Conservation (phyloP, 2,113 vertebrate species). For the Etheostoma spectabile region DNA sequence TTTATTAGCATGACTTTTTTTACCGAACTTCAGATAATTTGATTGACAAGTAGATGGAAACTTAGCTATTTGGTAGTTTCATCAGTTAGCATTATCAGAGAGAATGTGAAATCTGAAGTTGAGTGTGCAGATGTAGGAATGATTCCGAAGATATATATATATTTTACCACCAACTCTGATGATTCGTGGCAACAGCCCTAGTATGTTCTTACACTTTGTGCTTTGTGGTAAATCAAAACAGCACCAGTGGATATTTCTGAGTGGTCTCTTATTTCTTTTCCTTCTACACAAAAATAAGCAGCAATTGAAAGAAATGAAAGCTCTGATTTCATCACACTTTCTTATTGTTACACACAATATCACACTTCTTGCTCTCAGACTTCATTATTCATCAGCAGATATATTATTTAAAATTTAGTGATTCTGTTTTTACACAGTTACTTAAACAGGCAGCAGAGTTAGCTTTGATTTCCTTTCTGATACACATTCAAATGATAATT, state of each 20-base stretch:
- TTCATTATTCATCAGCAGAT: constrained; percentile 12
- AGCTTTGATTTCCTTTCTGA: constrained; percentile 55
- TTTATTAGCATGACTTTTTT: too few species aligned
- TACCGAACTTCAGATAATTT: too few species aligned
- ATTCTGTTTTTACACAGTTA: constrained; percentile 3
- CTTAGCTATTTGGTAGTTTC: constrained; percentile 27
- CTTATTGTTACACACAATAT: not conserved
- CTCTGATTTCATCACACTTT: not conserved
- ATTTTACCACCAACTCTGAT: constrained; percentile 46
- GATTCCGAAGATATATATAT: constrained; percentile 57
- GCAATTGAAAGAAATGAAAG: not conserved
- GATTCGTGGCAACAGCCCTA: constrained; percentile 28
- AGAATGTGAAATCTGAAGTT: constrained; percentile 61
- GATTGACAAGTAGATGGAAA: too few species aligned
- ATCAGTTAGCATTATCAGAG: constrained; percentile 60
- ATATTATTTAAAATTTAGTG: constrained; percentile 16
- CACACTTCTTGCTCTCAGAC: not conserved
- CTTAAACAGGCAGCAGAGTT: not conserved
- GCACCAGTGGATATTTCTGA: constrained; percentile 6
- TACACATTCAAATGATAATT: constrained; percentile 62
- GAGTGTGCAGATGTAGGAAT: constrained; percentile 29
- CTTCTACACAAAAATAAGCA: constrained; percentile 1
- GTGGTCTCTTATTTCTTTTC: not conserved
- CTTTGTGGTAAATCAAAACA: constrained; percentile 19
- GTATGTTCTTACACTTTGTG: constrained; percentile 25